These are phyloP conservation scores for Drosophila grimshawi DNA, from an alignment of 1,140 invertebrate genomes.

Conservation along the genomic window DNA sequence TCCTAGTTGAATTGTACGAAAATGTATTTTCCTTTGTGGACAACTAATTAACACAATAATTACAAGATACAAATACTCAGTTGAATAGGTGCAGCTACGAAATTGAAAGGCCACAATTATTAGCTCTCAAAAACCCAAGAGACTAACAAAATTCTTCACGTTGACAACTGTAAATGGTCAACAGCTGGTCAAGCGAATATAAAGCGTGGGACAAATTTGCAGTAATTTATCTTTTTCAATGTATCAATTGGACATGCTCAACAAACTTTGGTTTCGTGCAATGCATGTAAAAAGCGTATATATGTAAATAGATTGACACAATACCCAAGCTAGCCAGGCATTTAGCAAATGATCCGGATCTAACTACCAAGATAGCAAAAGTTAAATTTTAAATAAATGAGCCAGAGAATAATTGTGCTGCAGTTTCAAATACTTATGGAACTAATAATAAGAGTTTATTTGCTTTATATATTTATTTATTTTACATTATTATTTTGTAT, in stretches of 20 bases:
- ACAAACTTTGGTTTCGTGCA: background rate
- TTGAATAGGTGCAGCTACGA: background rate
- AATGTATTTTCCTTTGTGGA: background rate
- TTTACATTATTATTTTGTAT: too few relatives aligned
- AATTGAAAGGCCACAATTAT: background rate
- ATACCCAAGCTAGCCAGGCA: background rate
- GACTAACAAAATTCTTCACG: background rate
- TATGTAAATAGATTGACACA: constrained; percentile 4
- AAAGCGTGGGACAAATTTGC: constrained; percentile 11
- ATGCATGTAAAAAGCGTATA: background rate
- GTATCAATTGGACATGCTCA: constrained; percentile 1
- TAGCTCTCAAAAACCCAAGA: background rate
- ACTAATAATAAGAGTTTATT: too few relatives aligned
- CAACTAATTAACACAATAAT: constrained; percentile 5
- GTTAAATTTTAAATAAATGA: too few relatives aligned
- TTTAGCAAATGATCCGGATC: background rate
- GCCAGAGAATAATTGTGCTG: too few relatives aligned
- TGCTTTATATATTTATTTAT: too few relatives aligned
- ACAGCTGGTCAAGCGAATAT: constrained; percentile 1
- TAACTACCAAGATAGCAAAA: background rate
- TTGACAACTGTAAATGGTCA: constrained; percentile 11
- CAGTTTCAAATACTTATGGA: too few relatives aligned
- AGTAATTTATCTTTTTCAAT: constrained; percentile 12
- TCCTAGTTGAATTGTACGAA: too few relatives aligned
- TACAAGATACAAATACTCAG: background rate